Base-by-base conservation (phyloP, 1,140 invertebrate species). In the Philaenus spumarius region DNA sequence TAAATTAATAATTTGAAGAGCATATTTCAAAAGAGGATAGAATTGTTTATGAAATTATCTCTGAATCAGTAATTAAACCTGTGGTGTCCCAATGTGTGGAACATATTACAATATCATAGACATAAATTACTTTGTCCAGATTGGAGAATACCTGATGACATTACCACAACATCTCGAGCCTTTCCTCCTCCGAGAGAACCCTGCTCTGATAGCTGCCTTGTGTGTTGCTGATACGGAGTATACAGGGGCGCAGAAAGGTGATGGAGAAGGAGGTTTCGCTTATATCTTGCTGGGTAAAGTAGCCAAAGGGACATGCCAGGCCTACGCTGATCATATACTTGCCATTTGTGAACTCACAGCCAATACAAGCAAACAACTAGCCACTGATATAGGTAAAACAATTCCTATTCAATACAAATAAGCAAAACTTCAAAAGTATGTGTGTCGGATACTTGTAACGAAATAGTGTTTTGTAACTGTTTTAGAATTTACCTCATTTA, bases 131-230 rank as follows among this genome's bases (percentile, higher is more conserved):
- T 58, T 62, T 56, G 72, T 72, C n/a, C 64, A 83, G 80, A 83
- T 90, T 73, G 85, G 93, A 0, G 93, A 97, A 68, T 96, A 96
- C 72, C 73, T 97, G 60, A 88, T 97, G 82, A 96, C 91, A 0
- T 71, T 97, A 59, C 93, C 94, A 0, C 93, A 97, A 69, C 92
- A 97, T 74, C 73, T 97, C 57, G 95, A 97, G 71, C 91, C 93
- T 20, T 88, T 91, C 70, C 78, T 89, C 14, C 72, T 89, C 26
- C 78, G 85, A 55, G 89, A 92, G 58, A 90, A 90, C 70, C 79
- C 83, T 9, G 77, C 85, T 17, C 73, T 93, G 0, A 80, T 79
- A 15, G 77, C 81, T 60, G 88, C 87, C 1, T 69, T 92, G 1
- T 81, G 80, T 66, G 74, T 79, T 15, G 80, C 78, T 24, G 83